Base-by-base conservation (phyloP, 2,888 invertebrate genomes). In the Clistopyga incitator region DNA sequence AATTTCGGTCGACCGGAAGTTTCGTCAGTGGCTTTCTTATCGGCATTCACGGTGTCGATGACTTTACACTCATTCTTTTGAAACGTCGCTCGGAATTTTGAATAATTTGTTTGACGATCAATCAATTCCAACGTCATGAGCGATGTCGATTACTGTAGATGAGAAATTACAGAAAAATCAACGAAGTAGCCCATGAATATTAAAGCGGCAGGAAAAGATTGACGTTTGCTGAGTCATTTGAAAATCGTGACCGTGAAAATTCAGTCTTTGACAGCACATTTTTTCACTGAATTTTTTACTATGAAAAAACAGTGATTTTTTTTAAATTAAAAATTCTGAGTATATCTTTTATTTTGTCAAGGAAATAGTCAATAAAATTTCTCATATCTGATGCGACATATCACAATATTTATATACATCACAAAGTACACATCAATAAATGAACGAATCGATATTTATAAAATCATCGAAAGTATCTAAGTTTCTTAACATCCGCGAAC, bases 401-500 rank as follows among this genome's bases (percentile, higher is more conserved):
- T 61, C 59, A 15, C 23, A 29, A 29, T 15, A 4, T 29, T 29
- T 29, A 29, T 29, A 3, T 29, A 29, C 6, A 29, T 29, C 29
- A 29, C 4, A 38, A 38, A 3, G 34, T 8, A 38, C 34, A 8
- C 6, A 29, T 29, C 3, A 38, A 38, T 38, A 61, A 61, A 61
- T 25, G 6, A 25, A 13, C 8, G 45, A 45, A 74, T 65, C 65
- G 59, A 52, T 64, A 47, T 29, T 29, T 2, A 29, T 4, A 29
- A 29, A 29, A 29, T 29, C 29, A 4, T 56, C 56, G 20, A 47
- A 67, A 83, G 29, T 20, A 79, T 65, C 42, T 23, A 20, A 52
- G 68, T 78, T 82, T 82, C 56, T 56, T n/a, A 82, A 78, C 71
- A 20, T 10, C 42, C 75, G 38, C 23, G 34, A 45, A 54, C 61